Conservation (phyloP, 2,888 invertebrate genomes). For the Agrilus biguttatus region DNA sequence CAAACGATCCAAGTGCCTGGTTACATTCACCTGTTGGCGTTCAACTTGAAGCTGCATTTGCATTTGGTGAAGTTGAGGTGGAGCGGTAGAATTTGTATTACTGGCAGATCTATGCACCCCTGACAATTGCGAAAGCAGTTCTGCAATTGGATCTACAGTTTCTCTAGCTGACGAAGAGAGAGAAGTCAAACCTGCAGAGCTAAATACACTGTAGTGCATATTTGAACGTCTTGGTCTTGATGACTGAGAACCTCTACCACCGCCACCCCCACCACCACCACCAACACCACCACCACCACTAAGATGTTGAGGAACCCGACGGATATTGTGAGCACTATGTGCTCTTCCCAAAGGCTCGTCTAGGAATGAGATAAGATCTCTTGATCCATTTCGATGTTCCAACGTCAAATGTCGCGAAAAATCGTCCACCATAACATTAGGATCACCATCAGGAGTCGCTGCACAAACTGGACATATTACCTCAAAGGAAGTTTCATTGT, state of each 20-base stretch:
- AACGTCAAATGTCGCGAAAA: conserved; percentile 1
- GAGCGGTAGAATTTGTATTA: not conserved
- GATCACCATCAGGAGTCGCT: conserved; percentile 1
- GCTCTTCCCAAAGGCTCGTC: not conserved
- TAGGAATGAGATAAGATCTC: conserved; percentile 1
- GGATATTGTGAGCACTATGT: not conserved
- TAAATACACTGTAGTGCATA: conserved; percentile 1
- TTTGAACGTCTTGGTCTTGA: conserved; percentile 1
- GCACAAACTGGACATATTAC: conserved; percentile 3
- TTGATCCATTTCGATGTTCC: not conserved
- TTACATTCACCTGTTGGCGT: not conserved
- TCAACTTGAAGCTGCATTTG: conserved; percentile 2
- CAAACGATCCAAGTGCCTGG: conserved; percentile 1
- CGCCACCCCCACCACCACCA: not conserved
- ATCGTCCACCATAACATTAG: conserved; percentile 1
- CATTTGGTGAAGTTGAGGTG: not conserved
- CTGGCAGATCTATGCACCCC: conserved; percentile 1
- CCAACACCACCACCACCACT: not conserved
- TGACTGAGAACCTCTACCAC: too few species aligned
- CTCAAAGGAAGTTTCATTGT: not conserved
- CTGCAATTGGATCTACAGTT: conserved; percentile 1
- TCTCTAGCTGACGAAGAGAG: not conserved
- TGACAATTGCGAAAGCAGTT: conserved; percentile 1
- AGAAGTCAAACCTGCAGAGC: not conserved
- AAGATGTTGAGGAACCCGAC: not conserved